A percentile compares a stretch with the other conserved stretches of the same genome.
phyloP scores from a whole-genome alignment of 2,888 invertebrate genomes.

The Lamproptera curius region DNA sequence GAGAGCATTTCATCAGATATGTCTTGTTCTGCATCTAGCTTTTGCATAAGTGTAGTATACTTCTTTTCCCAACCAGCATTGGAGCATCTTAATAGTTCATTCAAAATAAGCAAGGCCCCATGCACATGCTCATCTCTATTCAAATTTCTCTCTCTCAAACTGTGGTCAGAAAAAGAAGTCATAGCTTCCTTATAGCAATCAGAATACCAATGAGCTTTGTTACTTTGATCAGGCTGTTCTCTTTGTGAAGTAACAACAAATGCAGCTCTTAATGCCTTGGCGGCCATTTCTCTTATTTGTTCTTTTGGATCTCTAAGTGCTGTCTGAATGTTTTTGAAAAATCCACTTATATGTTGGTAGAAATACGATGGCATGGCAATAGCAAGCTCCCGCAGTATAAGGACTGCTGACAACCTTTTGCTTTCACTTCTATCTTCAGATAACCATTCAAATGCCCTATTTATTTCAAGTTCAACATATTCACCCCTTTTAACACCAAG shows the following conservation, averaged over 20 bases:
- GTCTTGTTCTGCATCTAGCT: slow-evolving; percentile 70
- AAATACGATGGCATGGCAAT: slow-evolving; percentile 98
- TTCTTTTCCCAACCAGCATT: slow-evolving; percentile 92
- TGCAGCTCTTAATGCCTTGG: slow-evolving; percentile 94
- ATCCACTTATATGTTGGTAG: slow-evolving; percentile 93
- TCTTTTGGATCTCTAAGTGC: slow-evolving; percentile 95
- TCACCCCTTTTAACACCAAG: slow-evolving; percentile 96
- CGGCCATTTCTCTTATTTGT: slow-evolving; percentile 93
- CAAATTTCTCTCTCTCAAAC: slow-evolving; percentile 78
- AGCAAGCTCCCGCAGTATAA: slow-evolving; percentile 95
- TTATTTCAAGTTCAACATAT: slow-evolving; percentile 97
- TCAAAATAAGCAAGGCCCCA: slow-evolving; percentile 93
- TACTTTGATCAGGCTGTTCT: slow-evolving; percentile 93
- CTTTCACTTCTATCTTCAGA: slow-evolving; percentile 93
- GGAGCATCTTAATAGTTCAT: slow-evolving; percentile 94
- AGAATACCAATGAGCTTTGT: slow-evolving; percentile 93
- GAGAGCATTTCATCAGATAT: slow-evolving; percentile 71
- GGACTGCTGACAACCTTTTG: slow-evolving; percentile 92
- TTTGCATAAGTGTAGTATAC: slow-evolving; percentile 84
- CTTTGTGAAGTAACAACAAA: slow-evolving; percentile 96
- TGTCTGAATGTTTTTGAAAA: slow-evolving; percentile 94
- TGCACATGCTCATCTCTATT: slow-evolving; percentile 94
- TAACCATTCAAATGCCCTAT: slow-evolving; percentile 96
- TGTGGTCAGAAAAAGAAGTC: slow-evolving; percentile 83
- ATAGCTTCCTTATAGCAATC: slow-evolving; percentile 95